These are phyloP conservation scores for Marasmarcha lunaedactyla DNA, from an alignment of 2,888 invertebrate genomes.

Conservation along the genomic window DNA sequence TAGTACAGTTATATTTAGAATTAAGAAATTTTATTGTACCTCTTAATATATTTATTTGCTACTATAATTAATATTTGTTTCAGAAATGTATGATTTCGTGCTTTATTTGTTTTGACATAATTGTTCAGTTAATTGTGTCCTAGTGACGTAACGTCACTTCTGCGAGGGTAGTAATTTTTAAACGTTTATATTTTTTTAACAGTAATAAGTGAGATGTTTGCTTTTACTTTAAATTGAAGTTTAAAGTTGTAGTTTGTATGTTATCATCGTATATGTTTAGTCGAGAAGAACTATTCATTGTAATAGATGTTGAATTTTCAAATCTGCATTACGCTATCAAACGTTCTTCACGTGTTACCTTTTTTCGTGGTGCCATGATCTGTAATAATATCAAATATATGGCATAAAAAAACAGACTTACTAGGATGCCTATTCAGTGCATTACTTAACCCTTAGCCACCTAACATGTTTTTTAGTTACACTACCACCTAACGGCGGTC, in stretches of 20 bases:
- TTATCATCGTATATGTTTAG: slow-evolving; percentile 6
- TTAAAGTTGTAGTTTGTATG: slow-evolving; percentile 6
- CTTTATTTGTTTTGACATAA: slow-evolving; percentile 5
- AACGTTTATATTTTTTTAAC: slow-evolving; percentile 5
- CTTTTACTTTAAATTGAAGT: slow-evolving; percentile 6
- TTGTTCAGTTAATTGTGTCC: slow-evolving; percentile 4
- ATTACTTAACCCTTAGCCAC: slow-evolving; percentile 8
- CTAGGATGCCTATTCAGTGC: no score
- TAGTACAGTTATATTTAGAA: no score
- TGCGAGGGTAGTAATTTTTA: slow-evolving; percentile 6
- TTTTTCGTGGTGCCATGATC: no score
- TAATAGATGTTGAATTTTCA: slow-evolving; percentile 8
- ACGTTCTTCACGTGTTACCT: no score
- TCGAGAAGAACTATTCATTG: slow-evolving; percentile 5
- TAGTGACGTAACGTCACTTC: slow-evolving; percentile 5
- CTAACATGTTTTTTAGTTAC: slow-evolving; percentile 10
- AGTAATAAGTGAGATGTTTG: slow-evolving; percentile 3
- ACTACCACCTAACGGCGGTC: slow-evolving; percentile 8
- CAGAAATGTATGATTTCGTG: slow-evolving; percentile 1
- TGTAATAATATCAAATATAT: no score
- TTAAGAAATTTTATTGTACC: no score
- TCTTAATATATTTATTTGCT: no score
- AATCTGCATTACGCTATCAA: no score
- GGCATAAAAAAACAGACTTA: no score
- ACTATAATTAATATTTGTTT: slow-evolving; percentile 4